A percentile compares a stretch with the other conserved stretches of the same genome.
Conservation (phyloP, 2,113 vertebrate genomes). For the Mesocricetus auratus region DNA sequence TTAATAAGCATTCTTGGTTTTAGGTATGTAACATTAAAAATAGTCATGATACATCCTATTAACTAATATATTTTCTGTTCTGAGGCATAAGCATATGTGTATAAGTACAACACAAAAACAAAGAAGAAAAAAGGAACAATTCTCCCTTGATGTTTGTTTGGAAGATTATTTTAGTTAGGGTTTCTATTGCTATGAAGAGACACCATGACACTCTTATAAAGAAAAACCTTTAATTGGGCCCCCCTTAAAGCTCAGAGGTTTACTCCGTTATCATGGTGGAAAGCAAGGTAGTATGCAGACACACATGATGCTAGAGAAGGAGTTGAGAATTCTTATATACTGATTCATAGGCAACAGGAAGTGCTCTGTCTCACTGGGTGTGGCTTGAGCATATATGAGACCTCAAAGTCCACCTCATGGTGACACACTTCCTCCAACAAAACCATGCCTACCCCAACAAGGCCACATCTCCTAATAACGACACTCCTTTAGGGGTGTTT, state of each 20-base stretch:
- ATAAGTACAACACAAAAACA: neutral
- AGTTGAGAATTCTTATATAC: neutral
- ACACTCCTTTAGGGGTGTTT: neutral
- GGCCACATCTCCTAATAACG: neutral
- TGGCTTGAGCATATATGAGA: neutral
- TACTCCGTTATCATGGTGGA: neutral
- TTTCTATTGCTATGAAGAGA: neutral
- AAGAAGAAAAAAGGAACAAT: slow-evolving; percentile 54
- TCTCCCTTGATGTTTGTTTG: neutral
- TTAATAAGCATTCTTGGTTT: neutral
- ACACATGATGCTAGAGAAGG: neutral
- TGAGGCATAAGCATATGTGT: neutral
- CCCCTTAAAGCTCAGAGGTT: neutral
- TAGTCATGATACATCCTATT: neutral
- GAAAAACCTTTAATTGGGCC: neutral
- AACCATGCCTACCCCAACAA: neutral
- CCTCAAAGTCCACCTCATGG: neutral
- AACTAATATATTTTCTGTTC: slow-evolving; percentile 6
- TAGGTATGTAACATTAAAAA: slow-evolving; percentile 40
- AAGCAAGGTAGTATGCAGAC: neutral
- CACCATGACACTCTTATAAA: neutral
- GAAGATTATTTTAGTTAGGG: neutral
- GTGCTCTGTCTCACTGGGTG: neutral
- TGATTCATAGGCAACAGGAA: neutral
- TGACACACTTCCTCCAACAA: neutral